These are phyloP conservation scores for Chlorodrepanis virens DNA, from an alignment of 2,113 vertebrate genomes.

Conservation along the genomic window DNA sequence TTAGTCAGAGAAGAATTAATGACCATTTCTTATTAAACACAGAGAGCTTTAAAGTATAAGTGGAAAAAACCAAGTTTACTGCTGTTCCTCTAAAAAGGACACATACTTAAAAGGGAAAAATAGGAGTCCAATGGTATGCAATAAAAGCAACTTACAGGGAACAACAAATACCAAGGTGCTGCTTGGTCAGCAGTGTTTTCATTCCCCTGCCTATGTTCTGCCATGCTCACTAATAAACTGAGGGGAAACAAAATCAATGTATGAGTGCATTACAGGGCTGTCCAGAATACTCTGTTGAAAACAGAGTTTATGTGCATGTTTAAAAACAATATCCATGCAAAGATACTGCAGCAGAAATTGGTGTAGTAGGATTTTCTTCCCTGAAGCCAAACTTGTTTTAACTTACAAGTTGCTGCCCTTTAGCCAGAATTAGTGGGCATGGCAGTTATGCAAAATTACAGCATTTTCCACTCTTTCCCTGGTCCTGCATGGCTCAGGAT, in stretches of 20 bases:
- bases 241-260: neutral
- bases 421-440: neutral
- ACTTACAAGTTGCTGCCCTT: neutral
- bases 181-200: neutral
- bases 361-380: neutral
- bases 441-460: neutral
- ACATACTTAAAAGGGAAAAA: neutral
- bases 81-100: neutral
- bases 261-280: neutral
- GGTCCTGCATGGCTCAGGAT: neutral
- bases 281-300: neutral
- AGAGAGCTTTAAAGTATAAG: slow-evolving; percentile 8
- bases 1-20: slow-evolving; percentile 47
- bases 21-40: slow-evolving; percentile 43
- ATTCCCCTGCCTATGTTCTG: neutral
- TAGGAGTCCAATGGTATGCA: neutral
- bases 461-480: neutral
- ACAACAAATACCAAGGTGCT: neutral
- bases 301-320: neutral
- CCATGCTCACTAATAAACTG: neutral
- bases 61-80: neutral
- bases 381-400: neutral
- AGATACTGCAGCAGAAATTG: neutral
- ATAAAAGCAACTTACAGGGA: neutral
- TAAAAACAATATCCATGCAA: neutral